These are phyloP conservation scores for Conopomorpha cramerella DNA, from an alignment of 1,140 invertebrate species.

Conservation along the genomic window DNA sequence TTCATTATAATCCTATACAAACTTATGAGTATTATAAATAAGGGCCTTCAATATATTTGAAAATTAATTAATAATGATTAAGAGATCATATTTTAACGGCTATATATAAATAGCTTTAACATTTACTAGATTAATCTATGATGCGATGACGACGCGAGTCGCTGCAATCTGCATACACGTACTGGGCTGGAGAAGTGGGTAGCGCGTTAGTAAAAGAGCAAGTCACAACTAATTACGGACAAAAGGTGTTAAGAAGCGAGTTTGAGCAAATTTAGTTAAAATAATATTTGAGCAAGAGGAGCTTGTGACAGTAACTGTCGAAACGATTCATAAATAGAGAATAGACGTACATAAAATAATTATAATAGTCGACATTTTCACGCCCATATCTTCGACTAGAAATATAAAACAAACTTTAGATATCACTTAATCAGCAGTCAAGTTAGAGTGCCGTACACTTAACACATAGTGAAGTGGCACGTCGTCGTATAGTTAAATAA, in stretches of 20 bases:
- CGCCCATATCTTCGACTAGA: constrained; percentile 51
- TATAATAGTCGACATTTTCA: constrained; percentile 30
- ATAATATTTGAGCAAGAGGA: constrained; percentile 46
- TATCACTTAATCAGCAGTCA: constrained; percentile 54
- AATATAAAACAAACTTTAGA: constrained; percentile 35
- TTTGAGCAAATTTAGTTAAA: constrained; percentile 56
- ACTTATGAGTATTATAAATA: constrained; percentile 61
- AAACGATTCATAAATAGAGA: constrained; percentile 14
- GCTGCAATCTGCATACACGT: no score
- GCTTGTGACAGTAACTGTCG: constrained; percentile 33
- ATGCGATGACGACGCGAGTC: no score
- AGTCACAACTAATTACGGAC: constrained; percentile 6
- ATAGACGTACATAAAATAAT: constrained; percentile 15
- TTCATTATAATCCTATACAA: no score
- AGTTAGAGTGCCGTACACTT: constrained; percentile 35
- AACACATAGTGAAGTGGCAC: constrained; percentile 50
- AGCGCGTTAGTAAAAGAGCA: constrained; percentile 12
- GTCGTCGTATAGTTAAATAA: constrained; percentile 50
- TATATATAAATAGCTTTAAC: constrained; percentile 23
- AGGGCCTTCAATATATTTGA: constrained; percentile 34
- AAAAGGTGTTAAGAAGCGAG: constrained; percentile 13
- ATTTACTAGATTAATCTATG: constrained; percentile 50
- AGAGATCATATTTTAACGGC: constrained; percentile 58
- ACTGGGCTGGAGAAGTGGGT: constrained; percentile 24
- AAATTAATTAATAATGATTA: constrained; percentile 59